These are phyloP conservation scores for Peucedramus taeniatus DNA, from an alignment of 2,113 vertebrate species.

Conservation along the genomic window DNA sequence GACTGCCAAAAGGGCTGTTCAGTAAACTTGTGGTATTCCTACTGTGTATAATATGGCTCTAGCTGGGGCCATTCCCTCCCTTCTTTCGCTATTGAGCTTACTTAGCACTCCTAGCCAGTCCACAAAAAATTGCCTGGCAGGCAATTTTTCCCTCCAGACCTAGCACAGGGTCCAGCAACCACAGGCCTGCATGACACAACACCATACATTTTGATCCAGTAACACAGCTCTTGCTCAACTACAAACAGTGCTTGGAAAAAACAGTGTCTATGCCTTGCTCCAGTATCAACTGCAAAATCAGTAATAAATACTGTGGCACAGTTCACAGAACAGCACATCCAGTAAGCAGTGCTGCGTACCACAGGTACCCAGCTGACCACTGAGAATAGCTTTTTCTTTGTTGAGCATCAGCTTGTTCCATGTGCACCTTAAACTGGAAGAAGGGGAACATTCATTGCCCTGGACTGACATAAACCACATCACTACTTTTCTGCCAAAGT, in stretches of 20 bases:
- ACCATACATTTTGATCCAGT: not conserved
- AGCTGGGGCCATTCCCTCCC: not conserved
- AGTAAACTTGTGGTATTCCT: not conserved
- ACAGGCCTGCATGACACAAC: not conserved
- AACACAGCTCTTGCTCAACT: not conserved
- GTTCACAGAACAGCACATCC: not conserved
- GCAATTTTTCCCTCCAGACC: not conserved
- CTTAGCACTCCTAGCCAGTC: not conserved
- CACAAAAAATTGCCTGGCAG: not conserved
- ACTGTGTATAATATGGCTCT: not conserved
- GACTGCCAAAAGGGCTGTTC: not conserved
- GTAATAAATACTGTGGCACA: not conserved
- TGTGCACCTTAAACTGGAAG: accelerated
- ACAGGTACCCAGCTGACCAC: not conserved
- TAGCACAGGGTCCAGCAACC: not conserved
- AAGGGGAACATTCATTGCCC: not conserved
- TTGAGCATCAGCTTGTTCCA: not conserved
- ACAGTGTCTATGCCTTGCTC: not conserved
- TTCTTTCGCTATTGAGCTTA: not conserved
- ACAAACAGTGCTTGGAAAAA: not conserved
- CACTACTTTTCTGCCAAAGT: not conserved
- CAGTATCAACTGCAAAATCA: not conserved
- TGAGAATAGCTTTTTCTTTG: not conserved
- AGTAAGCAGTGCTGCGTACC: not conserved
- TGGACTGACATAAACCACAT: not conserved